Base-by-base conservation (phyloP, 1,140 invertebrate species). In the Drosophila cardini region DNA sequence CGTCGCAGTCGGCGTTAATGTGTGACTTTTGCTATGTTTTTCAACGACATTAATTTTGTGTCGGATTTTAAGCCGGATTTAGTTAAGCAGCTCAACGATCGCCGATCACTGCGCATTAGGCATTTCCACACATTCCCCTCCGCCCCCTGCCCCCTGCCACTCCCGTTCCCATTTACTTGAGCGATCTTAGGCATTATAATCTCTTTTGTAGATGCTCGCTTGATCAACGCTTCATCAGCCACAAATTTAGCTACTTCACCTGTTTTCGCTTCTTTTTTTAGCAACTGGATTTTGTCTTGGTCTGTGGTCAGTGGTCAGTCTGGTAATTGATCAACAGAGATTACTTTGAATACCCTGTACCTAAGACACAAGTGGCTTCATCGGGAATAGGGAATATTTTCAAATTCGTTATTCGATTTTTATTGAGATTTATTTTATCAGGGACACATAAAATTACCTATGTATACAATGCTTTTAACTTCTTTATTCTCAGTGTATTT, bases 41-140 rank as follows among this genome's bases (percentile, higher is more conserved):
- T 87, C 89, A 91, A 89, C 89, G 89, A 91, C 89, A 91, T 91
- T 90, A 90, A 90, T 90, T 90, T 90, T 81, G 83, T 90, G 87
- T 87, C 87, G 87, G 87, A 80, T 84, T 79, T 89, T 90, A 91
- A 91, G 89, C 89, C 89, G 89, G 89, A 91, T 91, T 91, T 91
- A 91, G 89, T 91, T 91, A 91, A 91, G 89, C 89, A 89, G 89
- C 84, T 91, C 89, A 91, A 72, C 89, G 83, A 85, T 76, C 81
- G 81, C 62, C 74, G 50, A 53, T 67, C 71, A 64, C 46, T 60
- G 80, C 71, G 69, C 68, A 74, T 73, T 73, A 68, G 55, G 46
- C 46, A 32, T 53, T 58, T 68, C 55, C 45, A 70, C 72, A 30
- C 52, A 26, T 26, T 43, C 61, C 38, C 48, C 16, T 38, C 53